These are phyloP conservation scores for Tenthredo scrophulariae DNA, from an alignment of 2,888 invertebrate species.

Conservation along the genomic window DNA sequence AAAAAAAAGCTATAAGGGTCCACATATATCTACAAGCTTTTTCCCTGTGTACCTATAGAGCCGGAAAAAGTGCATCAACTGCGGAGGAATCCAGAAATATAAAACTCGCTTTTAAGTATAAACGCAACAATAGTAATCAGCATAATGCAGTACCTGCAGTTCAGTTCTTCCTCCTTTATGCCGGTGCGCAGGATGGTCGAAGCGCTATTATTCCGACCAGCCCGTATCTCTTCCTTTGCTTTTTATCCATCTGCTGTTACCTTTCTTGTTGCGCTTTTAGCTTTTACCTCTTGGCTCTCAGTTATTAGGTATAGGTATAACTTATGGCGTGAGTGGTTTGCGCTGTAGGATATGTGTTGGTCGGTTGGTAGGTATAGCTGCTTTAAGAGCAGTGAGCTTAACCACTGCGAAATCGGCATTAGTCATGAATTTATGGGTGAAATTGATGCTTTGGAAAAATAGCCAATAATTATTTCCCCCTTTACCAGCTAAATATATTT, in stretches of 20 bases:
- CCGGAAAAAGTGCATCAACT: background rate
- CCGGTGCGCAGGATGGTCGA: background rate
- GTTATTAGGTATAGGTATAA: background rate
- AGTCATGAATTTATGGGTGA: background rate
- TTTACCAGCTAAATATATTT: background rate
- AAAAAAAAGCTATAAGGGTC: background rate
- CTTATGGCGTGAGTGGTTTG: background rate
- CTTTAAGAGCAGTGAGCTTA: background rate
- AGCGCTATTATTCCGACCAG: background rate
- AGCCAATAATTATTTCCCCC: background rate
- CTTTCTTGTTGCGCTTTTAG: background rate
- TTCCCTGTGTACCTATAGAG: background rate
- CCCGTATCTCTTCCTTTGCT: background rate
- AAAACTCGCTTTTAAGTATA: background rate
- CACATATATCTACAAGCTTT: background rate
- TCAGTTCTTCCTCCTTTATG: background rate
- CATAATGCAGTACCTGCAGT: background rate
- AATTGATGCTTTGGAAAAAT: background rate
- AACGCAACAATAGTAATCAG: slow-evolving; percentile 4
- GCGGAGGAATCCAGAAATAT: background rate
- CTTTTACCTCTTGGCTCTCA: background rate
- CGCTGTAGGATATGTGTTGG: background rate
- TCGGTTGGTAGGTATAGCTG: background rate
- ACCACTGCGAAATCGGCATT: background rate
- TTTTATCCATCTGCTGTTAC: background rate